Evolutionary conservation across 2,797 vertebrate species (phyloP).

Genomic region (Parauchenoglanis ngamensis): DNA sequence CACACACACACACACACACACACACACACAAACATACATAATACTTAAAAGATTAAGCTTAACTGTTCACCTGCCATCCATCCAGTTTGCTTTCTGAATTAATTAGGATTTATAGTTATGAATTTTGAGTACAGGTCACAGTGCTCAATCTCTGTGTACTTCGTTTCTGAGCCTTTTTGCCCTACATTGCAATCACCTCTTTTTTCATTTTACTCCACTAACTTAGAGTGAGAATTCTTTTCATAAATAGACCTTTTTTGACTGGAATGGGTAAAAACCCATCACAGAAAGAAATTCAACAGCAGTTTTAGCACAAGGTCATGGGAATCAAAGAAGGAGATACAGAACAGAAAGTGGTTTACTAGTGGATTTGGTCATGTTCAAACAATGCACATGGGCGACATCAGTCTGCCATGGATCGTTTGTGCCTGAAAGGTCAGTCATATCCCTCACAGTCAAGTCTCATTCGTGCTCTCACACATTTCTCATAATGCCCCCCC

Average conservation of each 20-base stretch:
- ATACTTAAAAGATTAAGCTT: background rate
- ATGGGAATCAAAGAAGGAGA: slow-evolving; percentile 18
- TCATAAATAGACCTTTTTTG: background rate
- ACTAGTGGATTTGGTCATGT: slow-evolving; percentile 23
- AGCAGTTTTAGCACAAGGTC: slow-evolving; percentile 27
- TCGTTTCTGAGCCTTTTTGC: slow-evolving; percentile 65
- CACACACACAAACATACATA: background rate
- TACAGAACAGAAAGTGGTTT: slow-evolving; percentile 39
- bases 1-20: background rate
- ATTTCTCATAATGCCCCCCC: background rate
- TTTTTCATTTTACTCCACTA: slow-evolving; percentile 46
- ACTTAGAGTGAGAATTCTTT: slow-evolving; percentile 49
- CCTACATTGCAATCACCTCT: slow-evolving; percentile 59
- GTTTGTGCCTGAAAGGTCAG: slow-evolving; percentile 49
- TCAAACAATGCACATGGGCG: slow-evolving; percentile 21
- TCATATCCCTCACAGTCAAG: slow-evolving; percentile 27
- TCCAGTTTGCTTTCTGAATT: background rate
- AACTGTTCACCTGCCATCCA: background rate
- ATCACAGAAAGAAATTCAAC: slow-evolving; percentile 29
- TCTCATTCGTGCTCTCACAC: background rate
- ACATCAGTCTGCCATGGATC: slow-evolving; percentile 34
- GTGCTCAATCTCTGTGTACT: background rate
- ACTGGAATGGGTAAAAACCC: background rate
- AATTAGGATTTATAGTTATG: slow-evolving; percentile 3
- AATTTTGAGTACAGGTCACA: slow-evolving; percentile 20